These are phyloP conservation scores for Orchesella flavescens DNA, from an alignment of 2,888 invertebrate genomes.

Conservation along the genomic window DNA sequence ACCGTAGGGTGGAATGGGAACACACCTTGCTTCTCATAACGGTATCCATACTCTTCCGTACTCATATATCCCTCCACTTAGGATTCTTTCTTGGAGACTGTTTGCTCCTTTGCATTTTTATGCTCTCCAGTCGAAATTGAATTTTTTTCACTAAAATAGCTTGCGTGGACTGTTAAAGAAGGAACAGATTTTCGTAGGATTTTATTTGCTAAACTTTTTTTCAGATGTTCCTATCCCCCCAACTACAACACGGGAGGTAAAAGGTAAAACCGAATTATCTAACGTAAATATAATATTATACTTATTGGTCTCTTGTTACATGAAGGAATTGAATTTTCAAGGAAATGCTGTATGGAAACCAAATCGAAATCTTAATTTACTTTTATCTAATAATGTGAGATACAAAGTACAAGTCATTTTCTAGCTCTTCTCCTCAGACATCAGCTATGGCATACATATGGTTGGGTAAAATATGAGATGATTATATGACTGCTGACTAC, in stretches of 20 bases:
- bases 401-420: no score
- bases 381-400: neutral
- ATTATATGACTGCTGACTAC: no score
- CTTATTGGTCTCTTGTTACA: neutral
- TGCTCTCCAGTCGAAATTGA: constrained; percentile 19
- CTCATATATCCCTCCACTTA: no score
- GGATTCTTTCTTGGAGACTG: neutral
- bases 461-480: no score
- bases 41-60: no score
- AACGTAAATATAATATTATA: neutral
- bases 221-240: neutral
- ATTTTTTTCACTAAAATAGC: constrained; percentile 6
- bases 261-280: neutral
- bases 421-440: no score
- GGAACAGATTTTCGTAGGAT: neutral
- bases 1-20: no score
- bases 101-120: constrained; percentile 21
- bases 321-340: constrained; percentile 43
- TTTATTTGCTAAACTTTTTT: neutral
- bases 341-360: constrained; percentile 17
- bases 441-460: no score
- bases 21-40: no score
- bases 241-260: neutral
- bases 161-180: constrained; percentile 4
- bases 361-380: neutral